A percentile compares a stretch with the other conserved stretches of the same genome.
Conservation (phyloP, 2,113 vertebrate genomes). For the Casuarius casuarius region DNA sequence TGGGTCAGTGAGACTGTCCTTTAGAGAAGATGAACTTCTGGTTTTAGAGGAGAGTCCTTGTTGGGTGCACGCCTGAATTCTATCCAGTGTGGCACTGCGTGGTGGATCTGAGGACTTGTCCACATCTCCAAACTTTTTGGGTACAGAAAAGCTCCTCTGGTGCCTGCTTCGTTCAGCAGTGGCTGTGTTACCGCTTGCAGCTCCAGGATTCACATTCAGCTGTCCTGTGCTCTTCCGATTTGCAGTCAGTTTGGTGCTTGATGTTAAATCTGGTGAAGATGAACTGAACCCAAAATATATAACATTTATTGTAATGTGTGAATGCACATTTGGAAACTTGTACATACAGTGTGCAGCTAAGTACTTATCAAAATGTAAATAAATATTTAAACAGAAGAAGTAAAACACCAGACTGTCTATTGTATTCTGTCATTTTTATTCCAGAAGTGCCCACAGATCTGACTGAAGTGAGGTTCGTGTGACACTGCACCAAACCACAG, state of each 20-base stretch:
- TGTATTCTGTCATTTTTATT: background rate
- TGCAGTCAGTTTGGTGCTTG: slow-evolving; percentile 88
- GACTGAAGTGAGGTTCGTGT: background rate
- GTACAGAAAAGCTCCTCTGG: slow-evolving; percentile 96
- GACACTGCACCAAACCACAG: background rate
- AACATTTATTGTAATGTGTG: background rate
- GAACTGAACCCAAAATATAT: slow-evolving; percentile 74
- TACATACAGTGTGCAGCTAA: background rate
- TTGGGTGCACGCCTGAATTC: slow-evolving; percentile 95
- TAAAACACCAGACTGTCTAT: background rate
- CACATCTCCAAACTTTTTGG: slow-evolving; percentile 96
- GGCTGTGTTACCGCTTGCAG: slow-evolving; percentile 72
- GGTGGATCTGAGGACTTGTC: slow-evolving; percentile 89
- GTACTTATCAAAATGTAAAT: background rate
- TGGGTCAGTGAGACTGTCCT: slow-evolving; percentile 90
- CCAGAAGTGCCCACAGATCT: background rate
- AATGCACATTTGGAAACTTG: background rate
- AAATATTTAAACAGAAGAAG: background rate
- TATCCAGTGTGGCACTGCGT: slow-evolving; percentile 94
- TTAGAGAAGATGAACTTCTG: slow-evolving; percentile 89
- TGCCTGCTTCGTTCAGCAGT: slow-evolving; percentile 90
- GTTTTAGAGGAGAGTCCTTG: slow-evolving; percentile 85
- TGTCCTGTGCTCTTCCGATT: slow-evolving; percentile 97
- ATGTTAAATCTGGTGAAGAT: slow-evolving; percentile 92
- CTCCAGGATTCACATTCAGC: slow-evolving; percentile 88